Conservation (phyloP, 1,140 invertebrate species). For the Meloidogyne chitwoodi region DNA sequence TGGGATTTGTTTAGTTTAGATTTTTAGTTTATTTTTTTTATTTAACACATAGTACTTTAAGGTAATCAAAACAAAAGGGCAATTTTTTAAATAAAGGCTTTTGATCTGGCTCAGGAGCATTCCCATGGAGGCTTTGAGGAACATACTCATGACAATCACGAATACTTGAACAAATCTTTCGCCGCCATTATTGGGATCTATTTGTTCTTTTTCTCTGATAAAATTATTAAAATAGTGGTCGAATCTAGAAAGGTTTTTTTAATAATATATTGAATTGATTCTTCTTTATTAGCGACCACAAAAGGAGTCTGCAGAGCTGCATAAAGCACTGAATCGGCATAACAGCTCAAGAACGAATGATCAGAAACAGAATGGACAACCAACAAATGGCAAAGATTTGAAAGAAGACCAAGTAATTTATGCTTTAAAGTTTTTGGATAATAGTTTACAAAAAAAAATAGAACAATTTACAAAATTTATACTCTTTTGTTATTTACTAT, state of each 20-base stretch:
- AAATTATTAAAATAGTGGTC: constrained; percentile 55
- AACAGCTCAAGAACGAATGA: background rate
- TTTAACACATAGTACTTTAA: constrained; percentile 5
- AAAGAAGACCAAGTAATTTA: background rate
- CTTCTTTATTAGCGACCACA: background rate
- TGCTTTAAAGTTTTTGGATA: no score
- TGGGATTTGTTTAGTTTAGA: constrained; percentile 33
- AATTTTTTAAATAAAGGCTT: background rate
- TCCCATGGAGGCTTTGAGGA: constrained; percentile 21
- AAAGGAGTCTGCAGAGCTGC: background rate
- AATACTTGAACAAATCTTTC: constrained; percentile 52
- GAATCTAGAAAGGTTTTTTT: constrained; percentile 50
- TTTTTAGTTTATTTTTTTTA: constrained; percentile 48
- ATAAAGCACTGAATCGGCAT: background rate
- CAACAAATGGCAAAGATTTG: background rate
- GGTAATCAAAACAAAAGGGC: background rate
- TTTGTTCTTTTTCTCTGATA: constrained; percentile 57
- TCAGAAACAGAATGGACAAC: background rate
- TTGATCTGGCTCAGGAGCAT: background rate
- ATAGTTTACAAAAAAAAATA: no score
- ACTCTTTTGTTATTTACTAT: no score
- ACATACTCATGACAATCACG: constrained; percentile 22
- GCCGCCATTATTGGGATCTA: constrained; percentile 56
- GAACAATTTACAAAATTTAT: no score
- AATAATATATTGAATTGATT: background rate